phyloP scores from a whole-genome alignment of 35 echinoderm and acorn worm species.

The Heliocidaris tuberculata region DNA sequence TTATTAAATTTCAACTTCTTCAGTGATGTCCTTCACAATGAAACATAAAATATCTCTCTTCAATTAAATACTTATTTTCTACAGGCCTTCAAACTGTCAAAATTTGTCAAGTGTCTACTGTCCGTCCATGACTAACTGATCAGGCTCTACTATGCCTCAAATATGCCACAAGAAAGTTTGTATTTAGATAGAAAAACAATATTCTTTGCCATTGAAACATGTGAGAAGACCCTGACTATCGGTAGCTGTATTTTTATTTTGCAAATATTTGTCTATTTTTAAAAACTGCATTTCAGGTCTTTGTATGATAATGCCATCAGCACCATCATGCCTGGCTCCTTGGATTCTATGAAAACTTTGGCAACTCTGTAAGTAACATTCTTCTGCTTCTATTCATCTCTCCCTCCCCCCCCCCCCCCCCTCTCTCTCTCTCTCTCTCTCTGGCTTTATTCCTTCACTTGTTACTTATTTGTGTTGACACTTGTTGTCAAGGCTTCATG shows the following conservation, averaged over 20 bases:
- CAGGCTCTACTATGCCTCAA: too few relatives aligned
- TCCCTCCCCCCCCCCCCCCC: not conserved
- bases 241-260: not conserved
- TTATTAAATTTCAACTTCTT: too few relatives aligned
- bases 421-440: not conserved
- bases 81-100: too few relatives aligned
- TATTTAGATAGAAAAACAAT: too few relatives aligned
- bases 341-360: conserved; percentile 73
- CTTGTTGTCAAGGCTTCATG: not conserved
- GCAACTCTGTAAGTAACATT: conserved; percentile 78
- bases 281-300: conserved; percentile 56
- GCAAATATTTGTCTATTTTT: not conserved
- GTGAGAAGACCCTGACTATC: too few relatives aligned
- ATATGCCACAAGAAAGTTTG: too few relatives aligned
- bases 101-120: too few relatives aligned
- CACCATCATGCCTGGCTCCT: conserved; percentile 80
- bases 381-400: not conserved
- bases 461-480: not conserved
- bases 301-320: conserved; percentile 93
- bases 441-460: not conserved
- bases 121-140: too few relatives aligned
- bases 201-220: too few relatives aligned
- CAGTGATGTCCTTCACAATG: too few relatives aligned
- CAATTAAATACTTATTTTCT: too few relatives aligned
- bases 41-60: too few relatives aligned